phyloP scores from a whole-genome alignment of 1,140 invertebrate species.

The Wiebesia pumilae region DNA sequence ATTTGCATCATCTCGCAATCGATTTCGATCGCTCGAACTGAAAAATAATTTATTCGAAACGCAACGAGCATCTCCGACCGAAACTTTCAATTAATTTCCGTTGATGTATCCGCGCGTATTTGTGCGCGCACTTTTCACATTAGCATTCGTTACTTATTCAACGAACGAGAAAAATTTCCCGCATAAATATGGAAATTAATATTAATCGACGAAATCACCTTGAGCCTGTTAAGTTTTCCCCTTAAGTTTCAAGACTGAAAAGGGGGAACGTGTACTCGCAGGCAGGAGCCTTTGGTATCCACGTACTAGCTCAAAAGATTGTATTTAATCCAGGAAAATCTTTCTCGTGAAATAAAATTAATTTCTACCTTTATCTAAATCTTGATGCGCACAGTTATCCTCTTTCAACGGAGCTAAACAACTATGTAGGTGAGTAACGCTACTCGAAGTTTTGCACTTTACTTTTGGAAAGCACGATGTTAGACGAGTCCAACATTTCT shows the following conservation, averaged over 20 bases:
- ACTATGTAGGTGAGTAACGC: not conserved
- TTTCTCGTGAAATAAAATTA: not conserved
- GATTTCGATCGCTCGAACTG: no score
- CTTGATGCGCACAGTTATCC: not conserved
- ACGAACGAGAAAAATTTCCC: not conserved
- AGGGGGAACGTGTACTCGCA: not conserved
- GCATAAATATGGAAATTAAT: slow-evolving; percentile 1
- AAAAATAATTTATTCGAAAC: no score
- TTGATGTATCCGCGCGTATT: no score
- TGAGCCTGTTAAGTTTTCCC: not conserved
- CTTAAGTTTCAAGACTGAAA: not conserved
- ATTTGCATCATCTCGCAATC: no score
- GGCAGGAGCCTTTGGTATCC: no score
- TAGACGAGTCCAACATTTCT: slow-evolving; percentile 24
- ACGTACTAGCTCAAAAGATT: not conserved
- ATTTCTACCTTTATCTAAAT: not conserved
- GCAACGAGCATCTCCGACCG: no score
- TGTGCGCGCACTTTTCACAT: not conserved
- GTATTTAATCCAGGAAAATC: not conserved
- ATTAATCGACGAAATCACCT: slow-evolving; percentile 1
- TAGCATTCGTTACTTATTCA: not conserved
- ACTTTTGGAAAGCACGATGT: not conserved
- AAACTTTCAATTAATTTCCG: no score
- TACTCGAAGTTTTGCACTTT: not conserved
- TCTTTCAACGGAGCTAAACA: not conserved